Evolutionary conservation across 2,888 invertebrate genomes (phyloP).

Genomic region (Harpagoxenus sublaevis): DNA sequence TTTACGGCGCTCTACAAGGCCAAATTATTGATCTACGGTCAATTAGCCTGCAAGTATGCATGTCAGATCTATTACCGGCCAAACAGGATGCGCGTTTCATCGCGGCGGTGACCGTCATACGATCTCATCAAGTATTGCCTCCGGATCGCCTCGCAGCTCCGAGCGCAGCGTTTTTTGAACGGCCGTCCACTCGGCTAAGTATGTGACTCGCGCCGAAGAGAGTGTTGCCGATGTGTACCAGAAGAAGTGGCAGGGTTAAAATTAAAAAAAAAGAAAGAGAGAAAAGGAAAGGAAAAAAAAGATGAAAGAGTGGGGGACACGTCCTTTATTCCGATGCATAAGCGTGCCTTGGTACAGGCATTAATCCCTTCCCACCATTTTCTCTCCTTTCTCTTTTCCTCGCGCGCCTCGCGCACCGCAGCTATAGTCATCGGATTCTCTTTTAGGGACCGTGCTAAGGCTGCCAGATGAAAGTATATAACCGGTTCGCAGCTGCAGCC

Average conservation of each 20-base stretch:
- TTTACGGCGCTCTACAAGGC: background rate
- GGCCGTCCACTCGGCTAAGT: slow-evolving; percentile 29
- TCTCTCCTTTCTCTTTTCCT: slow-evolving; percentile 58
- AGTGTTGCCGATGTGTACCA: slow-evolving; percentile 64
- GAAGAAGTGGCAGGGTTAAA: slow-evolving; percentile 64
- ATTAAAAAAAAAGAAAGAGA: slow-evolving; percentile 28
- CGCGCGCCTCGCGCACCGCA: slow-evolving; percentile 54
- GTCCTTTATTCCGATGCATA: slow-evolving; percentile 77
- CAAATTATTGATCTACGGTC: slow-evolving; percentile 19
- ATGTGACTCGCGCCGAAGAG: slow-evolving; percentile 64
- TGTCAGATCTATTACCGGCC: background rate
- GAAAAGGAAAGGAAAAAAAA: slow-evolving; percentile 25
- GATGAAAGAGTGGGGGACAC: slow-evolving; percentile 50
- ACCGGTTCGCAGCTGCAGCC: slow-evolving; percentile 86
- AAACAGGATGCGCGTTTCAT: slow-evolving; percentile 42
- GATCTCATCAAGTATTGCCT: slow-evolving; percentile 44
- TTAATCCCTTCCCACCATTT: slow-evolving; percentile 68
- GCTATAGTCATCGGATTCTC: slow-evolving; percentile 75
- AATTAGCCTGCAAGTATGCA: slow-evolving; percentile 15
- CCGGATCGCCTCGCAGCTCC: slow-evolving; percentile 2
- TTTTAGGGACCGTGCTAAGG: slow-evolving; percentile 77
- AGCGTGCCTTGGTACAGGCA: slow-evolving; percentile 78
- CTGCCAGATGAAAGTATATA: slow-evolving; percentile 83
- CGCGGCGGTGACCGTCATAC: slow-evolving; percentile 21
- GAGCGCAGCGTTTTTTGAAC: slow-evolving; percentile 22